These are phyloP conservation scores for Agrochola lota DNA, from an alignment of 2,888 invertebrate species.

Conservation along the genomic window DNA sequence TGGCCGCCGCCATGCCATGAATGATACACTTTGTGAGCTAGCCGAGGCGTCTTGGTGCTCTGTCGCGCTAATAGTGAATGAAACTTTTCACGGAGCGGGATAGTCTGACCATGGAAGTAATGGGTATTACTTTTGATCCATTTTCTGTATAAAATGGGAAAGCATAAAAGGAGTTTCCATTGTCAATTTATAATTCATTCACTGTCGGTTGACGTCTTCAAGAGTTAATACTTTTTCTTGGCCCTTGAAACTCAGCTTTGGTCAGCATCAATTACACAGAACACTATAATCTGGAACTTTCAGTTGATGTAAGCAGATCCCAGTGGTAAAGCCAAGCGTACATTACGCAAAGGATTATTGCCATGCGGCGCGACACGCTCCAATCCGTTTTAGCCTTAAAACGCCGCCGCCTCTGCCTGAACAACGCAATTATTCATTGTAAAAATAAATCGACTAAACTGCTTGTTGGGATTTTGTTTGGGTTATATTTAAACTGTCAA, in stretches of 20 bases:
- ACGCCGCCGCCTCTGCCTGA: neutral
- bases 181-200: neutral
- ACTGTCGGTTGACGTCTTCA: neutral
- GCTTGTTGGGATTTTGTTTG: neutral
- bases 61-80: neutral
- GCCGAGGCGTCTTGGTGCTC: too few species aligned
- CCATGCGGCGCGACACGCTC: too few species aligned
- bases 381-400: too few species aligned
- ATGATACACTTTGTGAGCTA: too few species aligned
- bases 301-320: too few species aligned
- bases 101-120: neutral
- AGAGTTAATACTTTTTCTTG: neutral
- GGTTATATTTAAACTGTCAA: constrained; percentile 1
- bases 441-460: constrained; percentile 16
- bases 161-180: neutral
- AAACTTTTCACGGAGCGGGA: neutral
- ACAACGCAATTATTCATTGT: neutral
- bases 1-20: too few species aligned
- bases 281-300: too few species aligned
- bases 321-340: neutral
- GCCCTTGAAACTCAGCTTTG: neutral
- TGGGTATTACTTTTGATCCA: too few species aligned
- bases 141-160: neutral
- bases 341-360: too few species aligned
- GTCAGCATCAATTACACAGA: neutral